Percentiles rank a stretch among this genome's conserved stretches.
Evolutionary conservation across 2,113 vertebrate species (phyloP).

Genomic region (Syngnathus scovelli): DNA sequence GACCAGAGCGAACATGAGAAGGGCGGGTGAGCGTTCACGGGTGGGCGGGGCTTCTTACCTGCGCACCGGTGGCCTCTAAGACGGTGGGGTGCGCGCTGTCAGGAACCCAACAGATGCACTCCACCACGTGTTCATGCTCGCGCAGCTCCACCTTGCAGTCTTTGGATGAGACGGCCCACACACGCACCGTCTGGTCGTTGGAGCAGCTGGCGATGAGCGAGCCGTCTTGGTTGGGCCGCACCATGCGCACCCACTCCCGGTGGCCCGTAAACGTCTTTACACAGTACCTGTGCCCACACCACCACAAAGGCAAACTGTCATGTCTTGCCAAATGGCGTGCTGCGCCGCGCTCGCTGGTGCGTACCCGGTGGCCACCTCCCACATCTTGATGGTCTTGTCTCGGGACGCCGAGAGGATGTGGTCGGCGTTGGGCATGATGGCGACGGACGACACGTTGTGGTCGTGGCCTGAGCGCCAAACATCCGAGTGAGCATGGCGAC

Average conservation of each 20-base stretch:
- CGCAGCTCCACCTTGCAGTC: slow-evolving; percentile 98
- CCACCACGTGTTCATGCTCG: slow-evolving; percentile 97
- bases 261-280: slow-evolving; percentile 99
- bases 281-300: slow-evolving; percentile 78
- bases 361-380: slow-evolving; percentile 98
- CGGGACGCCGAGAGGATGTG: slow-evolving; percentile 98
- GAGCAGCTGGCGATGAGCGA: slow-evolving; percentile 96
- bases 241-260: slow-evolving; percentile 99
- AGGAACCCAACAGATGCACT: slow-evolving; percentile 97
- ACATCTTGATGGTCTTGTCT: slow-evolving; percentile 99
- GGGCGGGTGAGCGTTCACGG: not conserved
- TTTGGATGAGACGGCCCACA: slow-evolving; percentile 95
- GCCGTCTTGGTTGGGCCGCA: slow-evolving; percentile 97
- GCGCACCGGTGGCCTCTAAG: slow-evolving; percentile 95
- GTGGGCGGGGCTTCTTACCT: slow-evolving; percentile 72
- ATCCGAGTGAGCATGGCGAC: not conserved
- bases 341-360: not conserved
- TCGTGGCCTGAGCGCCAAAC: slow-evolving; percentile 81
- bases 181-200: slow-evolving; percentile 97
- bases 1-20: no score
- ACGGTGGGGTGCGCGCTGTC: slow-evolving; percentile 93
- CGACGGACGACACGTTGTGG: slow-evolving; percentile 98
- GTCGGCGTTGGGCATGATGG: slow-evolving; percentile 99
- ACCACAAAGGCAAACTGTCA: not conserved
- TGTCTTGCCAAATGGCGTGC: no score